phyloP scores from a whole-genome alignment of 2,888 invertebrate species.

The Cantharis rustica region DNA sequence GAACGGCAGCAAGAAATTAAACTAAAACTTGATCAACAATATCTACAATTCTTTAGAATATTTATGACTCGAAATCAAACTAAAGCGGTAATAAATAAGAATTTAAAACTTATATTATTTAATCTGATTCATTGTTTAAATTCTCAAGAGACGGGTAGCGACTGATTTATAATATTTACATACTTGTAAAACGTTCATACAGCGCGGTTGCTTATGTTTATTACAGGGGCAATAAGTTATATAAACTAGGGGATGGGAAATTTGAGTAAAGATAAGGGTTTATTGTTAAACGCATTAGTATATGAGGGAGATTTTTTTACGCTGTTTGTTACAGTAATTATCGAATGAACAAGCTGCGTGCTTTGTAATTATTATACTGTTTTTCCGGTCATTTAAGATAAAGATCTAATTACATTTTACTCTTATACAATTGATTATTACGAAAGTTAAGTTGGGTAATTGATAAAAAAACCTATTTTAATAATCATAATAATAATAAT shows the following conservation, averaged over 20 bases:
- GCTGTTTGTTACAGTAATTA: conserved; percentile 13
- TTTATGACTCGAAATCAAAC: conserved; percentile 35
- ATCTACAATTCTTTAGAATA: conserved; percentile 4
- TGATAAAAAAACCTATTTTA: background rate
- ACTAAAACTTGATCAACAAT: conserved; percentile 1
- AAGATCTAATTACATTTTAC: background rate
- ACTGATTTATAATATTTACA: conserved; percentile 40
- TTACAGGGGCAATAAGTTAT: conserved; percentile 29
- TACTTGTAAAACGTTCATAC: conserved; percentile 35
- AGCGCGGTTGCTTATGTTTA: conserved; percentile 27
- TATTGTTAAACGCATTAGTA: conserved; percentile 33
- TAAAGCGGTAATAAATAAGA: conserved; percentile 30
- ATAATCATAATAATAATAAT: no score
- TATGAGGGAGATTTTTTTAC: conserved; percentile 26
- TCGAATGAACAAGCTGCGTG: conserved; percentile 16
- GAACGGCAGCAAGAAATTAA: conserved; percentile 10
- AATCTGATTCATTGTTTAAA: conserved; percentile 33
- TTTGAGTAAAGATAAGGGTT: conserved; percentile 31
- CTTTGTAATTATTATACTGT: conserved; percentile 25
- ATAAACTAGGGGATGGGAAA: conserved; percentile 17
- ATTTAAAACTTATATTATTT: conserved; percentile 27
- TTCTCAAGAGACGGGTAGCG: conserved; percentile 31
- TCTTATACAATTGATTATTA: background rate
- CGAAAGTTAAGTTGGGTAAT: background rate
- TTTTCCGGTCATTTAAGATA: conserved; percentile 18